A percentile compares a stretch with the other conserved stretches of the same genome.
These are phyloP conservation scores for Microcebus griseorufus DNA, from an alignment of 2,113 vertebrate species.

Conservation along the genomic window DNA sequence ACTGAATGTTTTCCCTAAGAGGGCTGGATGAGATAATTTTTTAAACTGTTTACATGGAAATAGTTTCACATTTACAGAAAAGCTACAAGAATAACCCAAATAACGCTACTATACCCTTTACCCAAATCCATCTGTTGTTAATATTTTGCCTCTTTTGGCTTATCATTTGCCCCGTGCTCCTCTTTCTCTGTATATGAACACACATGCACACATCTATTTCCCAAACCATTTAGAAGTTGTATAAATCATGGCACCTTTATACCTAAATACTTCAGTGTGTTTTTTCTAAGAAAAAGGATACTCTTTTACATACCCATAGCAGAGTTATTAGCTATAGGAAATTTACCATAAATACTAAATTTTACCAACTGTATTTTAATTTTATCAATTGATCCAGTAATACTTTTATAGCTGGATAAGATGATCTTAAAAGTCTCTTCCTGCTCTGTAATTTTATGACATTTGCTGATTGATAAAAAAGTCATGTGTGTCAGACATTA, in stretches of 20 bases:
- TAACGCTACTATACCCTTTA: neutral
- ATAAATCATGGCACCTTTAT: neutral
- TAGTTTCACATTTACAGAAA: slow-evolving; percentile 27
- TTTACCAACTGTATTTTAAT: neutral
- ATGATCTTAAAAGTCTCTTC: slow-evolving; percentile 16
- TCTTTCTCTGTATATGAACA: neutral
- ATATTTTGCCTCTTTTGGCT: neutral
- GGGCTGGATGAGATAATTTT: neutral
- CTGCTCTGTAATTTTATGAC: neutral
- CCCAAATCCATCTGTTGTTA: neutral
- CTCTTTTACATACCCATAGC: neutral
- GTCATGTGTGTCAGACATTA: neutral
- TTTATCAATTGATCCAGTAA: neutral
- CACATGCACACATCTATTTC: neutral
- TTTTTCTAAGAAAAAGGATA: slow-evolving; percentile 12
- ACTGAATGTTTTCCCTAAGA: neutral
- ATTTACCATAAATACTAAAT: neutral
- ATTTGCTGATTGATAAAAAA: slow-evolving; percentile 25
- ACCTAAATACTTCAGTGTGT: neutral
- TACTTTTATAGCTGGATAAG: neutral
- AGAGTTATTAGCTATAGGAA: neutral
- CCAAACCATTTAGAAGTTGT: neutral
- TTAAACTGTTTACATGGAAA: neutral
- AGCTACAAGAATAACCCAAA: neutral
- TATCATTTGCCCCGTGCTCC: neutral